phyloP scores from a whole-genome alignment of 1,140 invertebrate species.

The Tetranychus cinnabarinus region DNA sequence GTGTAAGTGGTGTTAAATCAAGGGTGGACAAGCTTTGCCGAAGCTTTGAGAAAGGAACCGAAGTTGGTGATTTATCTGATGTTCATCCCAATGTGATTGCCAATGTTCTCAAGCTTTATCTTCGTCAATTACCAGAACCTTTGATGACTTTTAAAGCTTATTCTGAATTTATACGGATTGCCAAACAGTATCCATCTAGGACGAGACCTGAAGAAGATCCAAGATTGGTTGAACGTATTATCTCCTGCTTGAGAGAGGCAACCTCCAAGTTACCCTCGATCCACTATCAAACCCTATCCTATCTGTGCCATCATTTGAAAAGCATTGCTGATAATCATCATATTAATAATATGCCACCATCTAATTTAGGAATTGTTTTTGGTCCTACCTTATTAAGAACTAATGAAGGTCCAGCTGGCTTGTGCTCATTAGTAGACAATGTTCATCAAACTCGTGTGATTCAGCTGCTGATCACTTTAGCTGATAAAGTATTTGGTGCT shows the following conservation, averaged over 20 bases:
- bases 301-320: constrained; percentile 29
- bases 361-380: constrained; percentile 35
- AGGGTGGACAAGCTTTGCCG: constrained; percentile 32
- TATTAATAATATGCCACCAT: constrained; percentile 32
- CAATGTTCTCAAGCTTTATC: constrained; percentile 34
- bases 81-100: constrained; percentile 34
- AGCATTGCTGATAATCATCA: constrained; percentile 21
- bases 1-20: constrained; percentile 34
- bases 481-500: constrained; percentile 17
- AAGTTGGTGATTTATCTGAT: constrained; percentile 28
- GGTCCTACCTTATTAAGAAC: constrained; percentile 32
- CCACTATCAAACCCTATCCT: constrained; percentile 25
- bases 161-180: constrained; percentile 27
- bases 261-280: constrained; percentile 24
- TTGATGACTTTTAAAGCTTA: constrained; percentile 30
- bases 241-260: constrained; percentile 21
- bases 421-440: constrained; percentile 29
- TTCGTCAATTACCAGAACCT: constrained; percentile 32
- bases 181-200: constrained; percentile 18
- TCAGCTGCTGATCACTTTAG: constrained; percentile 28
- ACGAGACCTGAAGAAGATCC: background rate
- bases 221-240: constrained; percentile 13
- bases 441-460: constrained; percentile 30
- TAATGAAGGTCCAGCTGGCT: constrained; percentile 23
- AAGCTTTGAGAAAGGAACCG: constrained; percentile 29